Base-by-base conservation (phyloP, 2,797 vertebrate species). In the Aldrovandia affinis region DNA sequence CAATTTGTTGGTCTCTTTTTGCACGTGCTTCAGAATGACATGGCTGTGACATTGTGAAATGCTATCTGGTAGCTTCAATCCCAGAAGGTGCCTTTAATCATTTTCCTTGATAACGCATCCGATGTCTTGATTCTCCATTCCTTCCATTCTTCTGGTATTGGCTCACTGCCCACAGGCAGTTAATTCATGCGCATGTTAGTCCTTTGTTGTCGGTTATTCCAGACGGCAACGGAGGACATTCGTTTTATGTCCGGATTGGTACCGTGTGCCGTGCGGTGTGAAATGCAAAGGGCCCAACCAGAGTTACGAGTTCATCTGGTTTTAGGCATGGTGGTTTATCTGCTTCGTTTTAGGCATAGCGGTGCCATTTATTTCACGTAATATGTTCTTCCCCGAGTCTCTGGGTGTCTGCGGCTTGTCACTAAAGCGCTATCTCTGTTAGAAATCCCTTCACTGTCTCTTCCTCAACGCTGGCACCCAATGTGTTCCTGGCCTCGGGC, bases 151-250 rank as follows among this genome's bases (percentile, higher is more conserved):
- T 33, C 33, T 70, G 39, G 39, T 70, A 70, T 70, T 70, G 33
- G 33, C 33, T 70, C 68, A n/a, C n/a, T n/a, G n/a, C 68, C 68
- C 18, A 70, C 68, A 70, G 68, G 68, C 33, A 20, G 33, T 70
- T 70, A 70, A 70, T 70, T 39, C 2, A 70, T 39, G 36, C 39
- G 68, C 68, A 70, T 39, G 68, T 70, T 70, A 70, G 39, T 70
- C 33, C 68, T 70, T 70, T 70, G 68, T 36, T 70, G 68, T 39
- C 39, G 68, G 30, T 70, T 70, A 70, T 70, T 70, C 39, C 68
- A 70, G 36, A 30, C 9, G 2, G 68, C 68, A 1, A 70, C 68
- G 18, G 68, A 70, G 68, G 33, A 65, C 36, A 70, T 36, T 36
- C 4, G 4, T 70, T 39, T 70, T 39, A 39, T 36, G 68, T 70